phyloP scores from a whole-genome alignment of 2,113 vertebrate genomes.

The Neotoma lepida region DNA sequence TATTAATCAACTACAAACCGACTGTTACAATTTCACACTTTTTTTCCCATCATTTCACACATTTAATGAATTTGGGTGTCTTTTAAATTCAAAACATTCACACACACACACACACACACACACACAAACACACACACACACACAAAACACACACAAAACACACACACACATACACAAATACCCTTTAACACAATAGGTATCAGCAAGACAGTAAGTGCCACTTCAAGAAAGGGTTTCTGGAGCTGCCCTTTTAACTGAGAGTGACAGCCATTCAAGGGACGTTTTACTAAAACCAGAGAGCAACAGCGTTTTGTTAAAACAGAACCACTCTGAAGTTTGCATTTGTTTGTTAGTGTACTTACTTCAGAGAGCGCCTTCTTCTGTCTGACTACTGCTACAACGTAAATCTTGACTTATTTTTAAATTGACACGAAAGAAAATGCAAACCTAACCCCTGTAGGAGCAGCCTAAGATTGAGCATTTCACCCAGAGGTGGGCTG shows the following conservation, averaged over 20 bases:
- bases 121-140: neutral
- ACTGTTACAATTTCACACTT: conserved; percentile 91
- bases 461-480: neutral
- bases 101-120: conserved; percentile 14
- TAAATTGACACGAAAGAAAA: neutral
- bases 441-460: neutral
- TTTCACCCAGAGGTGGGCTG: neutral
- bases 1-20: conserved; percentile 90
- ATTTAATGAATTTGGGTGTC: conserved; percentile 85
- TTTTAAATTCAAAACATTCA: conserved; percentile 83
- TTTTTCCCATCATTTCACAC: conserved; percentile 88
- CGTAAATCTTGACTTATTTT: neutral
- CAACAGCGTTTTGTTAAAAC: neutral
- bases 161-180: neutral
- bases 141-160: neutral
- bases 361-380: neutral
- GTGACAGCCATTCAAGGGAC: neutral
- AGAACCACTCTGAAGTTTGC: neutral
- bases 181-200: conserved; percentile 66
- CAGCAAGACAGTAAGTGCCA: conserved; percentile 62
- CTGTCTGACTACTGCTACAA: neutral
- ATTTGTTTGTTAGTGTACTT: neutral
- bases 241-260: neutral
- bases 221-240: neutral
- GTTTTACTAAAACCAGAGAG: neutral